phyloP scores from a whole-genome alignment of 2,888 invertebrate genomes.

The Panzeria rudis region DNA sequence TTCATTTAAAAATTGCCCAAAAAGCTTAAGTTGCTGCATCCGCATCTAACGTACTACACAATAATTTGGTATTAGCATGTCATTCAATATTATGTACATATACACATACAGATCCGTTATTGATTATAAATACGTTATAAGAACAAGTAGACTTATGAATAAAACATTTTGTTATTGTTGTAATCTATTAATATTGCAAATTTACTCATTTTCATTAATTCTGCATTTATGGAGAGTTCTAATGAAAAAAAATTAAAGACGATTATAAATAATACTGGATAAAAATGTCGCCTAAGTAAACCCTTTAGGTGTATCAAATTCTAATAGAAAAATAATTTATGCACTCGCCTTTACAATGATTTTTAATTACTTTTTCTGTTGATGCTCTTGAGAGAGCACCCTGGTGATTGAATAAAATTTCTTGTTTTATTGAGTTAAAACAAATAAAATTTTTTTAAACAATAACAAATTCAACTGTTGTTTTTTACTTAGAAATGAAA shows the following conservation, averaged over 20 bases:
- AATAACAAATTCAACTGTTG: not conserved
- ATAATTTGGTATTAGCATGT: too few relatives aligned
- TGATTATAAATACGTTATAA: not conserved
- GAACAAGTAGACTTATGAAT: conserved; percentile 31
- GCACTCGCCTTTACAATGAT: conserved; percentile 5
- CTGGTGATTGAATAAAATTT: not conserved
- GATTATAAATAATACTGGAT: not conserved
- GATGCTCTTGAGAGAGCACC: not conserved
- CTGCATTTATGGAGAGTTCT: not conserved
- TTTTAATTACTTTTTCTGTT: conserved; percentile 22
- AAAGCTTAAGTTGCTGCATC: too few relatives aligned
- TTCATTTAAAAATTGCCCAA: too few relatives aligned
- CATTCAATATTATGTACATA: too few relatives aligned
- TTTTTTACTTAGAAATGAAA: conserved; percentile 24
- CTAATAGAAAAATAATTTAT: conserved; percentile 3
- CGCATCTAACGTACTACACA: too few relatives aligned
- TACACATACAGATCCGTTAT: too few relatives aligned
- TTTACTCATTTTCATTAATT: conserved; percentile 34
- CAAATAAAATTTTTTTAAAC: not conserved
- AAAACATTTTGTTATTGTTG: conserved; percentile 16
- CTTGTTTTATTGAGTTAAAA: not conserved
- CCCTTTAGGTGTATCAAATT: conserved; percentile 19
- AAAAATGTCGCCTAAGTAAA: not conserved
- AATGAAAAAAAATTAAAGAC: not conserved
- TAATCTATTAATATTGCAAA: conserved; percentile 25